phyloP scores from a whole-genome alignment of 2,888 invertebrate genomes.

The Podabrus alpinus region DNA sequence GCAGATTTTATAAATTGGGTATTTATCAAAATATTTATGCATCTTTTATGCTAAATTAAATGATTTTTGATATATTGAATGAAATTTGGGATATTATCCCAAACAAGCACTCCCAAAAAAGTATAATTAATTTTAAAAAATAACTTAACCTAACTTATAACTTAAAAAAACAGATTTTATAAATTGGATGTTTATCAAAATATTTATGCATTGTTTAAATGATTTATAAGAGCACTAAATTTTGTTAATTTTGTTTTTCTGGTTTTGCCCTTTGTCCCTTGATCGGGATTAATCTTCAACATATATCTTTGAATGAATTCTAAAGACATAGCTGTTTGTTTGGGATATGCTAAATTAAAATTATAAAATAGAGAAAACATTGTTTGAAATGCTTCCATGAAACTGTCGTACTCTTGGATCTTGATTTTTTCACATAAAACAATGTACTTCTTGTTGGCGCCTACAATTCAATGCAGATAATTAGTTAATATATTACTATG shows the following conservation, averaged over 20 bases:
- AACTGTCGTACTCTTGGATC: not conserved
- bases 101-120: too few relatives aligned
- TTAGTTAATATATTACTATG: not conserved
- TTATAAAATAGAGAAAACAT: not conserved
- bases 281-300: not conserved
- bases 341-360: not conserved
- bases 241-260: not conserved
- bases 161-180: too few relatives aligned
- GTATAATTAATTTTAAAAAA: too few relatives aligned
- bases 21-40: too few relatives aligned
- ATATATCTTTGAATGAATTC: not conserved
- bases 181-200: too few relatives aligned
- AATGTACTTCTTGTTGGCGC: not conserved
- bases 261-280: not conserved
- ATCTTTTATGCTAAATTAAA: too few relatives aligned
- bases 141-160: too few relatives aligned
- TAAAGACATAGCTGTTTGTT: not conserved
- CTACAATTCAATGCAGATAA: too few relatives aligned
- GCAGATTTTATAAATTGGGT: too few relatives aligned
- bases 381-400: not conserved
- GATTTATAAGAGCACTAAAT: not conserved
- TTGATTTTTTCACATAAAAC: not conserved
- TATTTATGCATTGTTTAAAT: not conserved
- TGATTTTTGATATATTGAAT: too few relatives aligned
- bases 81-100: too few relatives aligned